Percentiles rank a stretch among this genome's conserved stretches.
These are phyloP conservation scores for Papilio elwesi DNA, from an alignment of 2,888 invertebrate species.

Conservation along the genomic window DNA sequence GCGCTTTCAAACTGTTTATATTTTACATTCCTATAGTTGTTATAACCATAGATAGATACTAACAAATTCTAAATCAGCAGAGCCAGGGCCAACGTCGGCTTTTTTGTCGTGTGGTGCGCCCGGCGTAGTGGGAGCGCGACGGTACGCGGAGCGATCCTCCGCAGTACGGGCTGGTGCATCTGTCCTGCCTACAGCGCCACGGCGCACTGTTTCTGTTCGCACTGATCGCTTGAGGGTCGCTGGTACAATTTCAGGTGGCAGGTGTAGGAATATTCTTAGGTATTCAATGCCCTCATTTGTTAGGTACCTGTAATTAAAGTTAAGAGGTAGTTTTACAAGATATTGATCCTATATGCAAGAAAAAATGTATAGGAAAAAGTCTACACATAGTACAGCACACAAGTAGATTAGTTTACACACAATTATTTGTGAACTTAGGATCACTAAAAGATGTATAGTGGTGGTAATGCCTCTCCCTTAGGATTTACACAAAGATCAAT, in stretches of 20 bases:
- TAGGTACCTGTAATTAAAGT: constrained; percentile 87
- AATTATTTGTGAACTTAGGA: no score
- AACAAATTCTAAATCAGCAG: constrained; percentile 95
- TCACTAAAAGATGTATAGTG: no score
- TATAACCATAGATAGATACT: constrained; percentile 62
- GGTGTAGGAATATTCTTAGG: constrained; percentile 96
- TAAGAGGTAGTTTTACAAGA: not conserved
- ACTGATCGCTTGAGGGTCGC: constrained; percentile 97
- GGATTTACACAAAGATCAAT: no score
- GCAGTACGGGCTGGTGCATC: constrained; percentile 89
- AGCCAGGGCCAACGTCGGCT: constrained; percentile 98
- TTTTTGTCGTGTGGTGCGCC: constrained; percentile 93
- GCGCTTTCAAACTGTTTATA: no score
- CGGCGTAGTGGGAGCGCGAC: constrained; percentile 88
- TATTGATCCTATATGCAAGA: no score
- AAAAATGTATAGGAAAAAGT: no score
- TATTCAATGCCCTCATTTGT: constrained; percentile 99
- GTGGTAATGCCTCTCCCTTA: no score
- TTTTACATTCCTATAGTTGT: no score
- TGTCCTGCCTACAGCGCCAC: constrained; percentile 88
- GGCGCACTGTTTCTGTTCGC: constrained; percentile 92
- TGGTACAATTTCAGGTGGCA: constrained; percentile 99
- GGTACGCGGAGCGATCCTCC: constrained; percentile 93
- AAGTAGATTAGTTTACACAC: no score
- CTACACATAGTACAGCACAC: no score